Percentiles rank a stretch among this genome's conserved stretches.
Conservation (phyloP, 1,140 invertebrate genomes). For the Achroia grisella region DNA sequence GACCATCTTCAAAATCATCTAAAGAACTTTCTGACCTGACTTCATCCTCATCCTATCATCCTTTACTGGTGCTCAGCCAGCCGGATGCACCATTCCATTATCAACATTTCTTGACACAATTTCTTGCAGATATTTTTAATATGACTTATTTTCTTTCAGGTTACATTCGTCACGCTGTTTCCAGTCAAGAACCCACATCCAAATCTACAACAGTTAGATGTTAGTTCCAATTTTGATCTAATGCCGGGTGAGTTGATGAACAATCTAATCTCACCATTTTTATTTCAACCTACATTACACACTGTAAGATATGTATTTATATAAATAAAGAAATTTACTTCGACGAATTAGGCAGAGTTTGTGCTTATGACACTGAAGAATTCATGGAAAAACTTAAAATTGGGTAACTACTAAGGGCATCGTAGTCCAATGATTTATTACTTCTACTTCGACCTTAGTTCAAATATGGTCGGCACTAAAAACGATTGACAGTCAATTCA, state of each 20-base stretch:
- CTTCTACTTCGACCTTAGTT: too few species aligned
- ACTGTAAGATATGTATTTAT: background rate
- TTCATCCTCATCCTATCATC: too few species aligned
- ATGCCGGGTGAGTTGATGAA: background rate
- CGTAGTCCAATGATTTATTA: too few species aligned
- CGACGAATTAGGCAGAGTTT: background rate
- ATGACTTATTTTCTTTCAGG: background rate
- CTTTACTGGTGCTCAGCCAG: too few species aligned
- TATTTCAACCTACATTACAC: background rate
- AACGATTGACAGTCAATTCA: too few species aligned
- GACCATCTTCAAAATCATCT: too few species aligned
- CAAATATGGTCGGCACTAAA: too few species aligned
- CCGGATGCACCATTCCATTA: too few species aligned
- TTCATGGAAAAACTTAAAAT: background rate
- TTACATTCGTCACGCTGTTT: background rate
- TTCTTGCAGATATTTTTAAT: too few species aligned
- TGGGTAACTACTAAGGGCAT: too few species aligned
- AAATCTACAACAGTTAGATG: background rate
- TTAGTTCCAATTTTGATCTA: background rate
- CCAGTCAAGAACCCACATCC: background rate
- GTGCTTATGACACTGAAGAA: background rate
- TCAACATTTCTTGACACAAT: too few species aligned
- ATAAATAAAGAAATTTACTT: background rate
- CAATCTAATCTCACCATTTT: background rate
- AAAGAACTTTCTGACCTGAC: too few species aligned